A percentile compares a stretch with the other conserved stretches of the same genome.
phyloP scores from a whole-genome alignment of 2,797 vertebrate species.

The Taeniopygia guttata region DNA sequence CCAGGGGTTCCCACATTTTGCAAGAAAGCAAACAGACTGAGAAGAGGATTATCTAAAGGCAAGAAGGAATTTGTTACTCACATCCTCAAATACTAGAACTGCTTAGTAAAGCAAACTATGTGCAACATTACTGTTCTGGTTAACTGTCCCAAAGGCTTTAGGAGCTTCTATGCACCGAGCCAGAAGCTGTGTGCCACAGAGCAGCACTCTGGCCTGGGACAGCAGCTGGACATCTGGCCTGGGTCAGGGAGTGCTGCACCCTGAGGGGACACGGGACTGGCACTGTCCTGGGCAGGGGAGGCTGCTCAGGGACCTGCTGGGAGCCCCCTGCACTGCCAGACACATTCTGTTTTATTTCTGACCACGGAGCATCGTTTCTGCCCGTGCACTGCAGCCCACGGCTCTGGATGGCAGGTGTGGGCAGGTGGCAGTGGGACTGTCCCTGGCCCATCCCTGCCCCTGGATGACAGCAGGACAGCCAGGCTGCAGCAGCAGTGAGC shows the following conservation, averaged over 20 bases:
- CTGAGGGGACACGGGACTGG: no score
- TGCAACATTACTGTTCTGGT: neutral
- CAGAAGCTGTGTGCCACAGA: neutral
- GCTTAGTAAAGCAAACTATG: neutral
- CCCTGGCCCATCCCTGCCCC: no score
- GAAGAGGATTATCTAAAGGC: neutral
- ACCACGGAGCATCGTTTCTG: no score
- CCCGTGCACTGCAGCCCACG: no score
- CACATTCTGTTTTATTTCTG: no score
- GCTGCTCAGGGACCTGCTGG: neutral
- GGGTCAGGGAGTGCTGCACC: neutral
- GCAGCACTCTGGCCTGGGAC: neutral
- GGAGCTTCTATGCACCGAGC: neutral
- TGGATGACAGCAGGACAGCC: no score
- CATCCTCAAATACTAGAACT: neutral
- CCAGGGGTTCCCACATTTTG: slow-evolving; percentile 1
- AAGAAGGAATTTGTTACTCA: slow-evolving; percentile 26
- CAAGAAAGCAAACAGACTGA: slow-evolving; percentile 9
- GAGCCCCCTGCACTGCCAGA: no score
- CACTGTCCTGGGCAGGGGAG: neutral
- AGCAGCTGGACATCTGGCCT: neutral
- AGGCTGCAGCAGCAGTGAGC: no score
- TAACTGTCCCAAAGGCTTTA: neutral
- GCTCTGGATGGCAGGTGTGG: no score
- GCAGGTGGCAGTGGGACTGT: neutral